Evolutionary conservation across 1,140 invertebrate genomes (phyloP).

Genomic region (Leptopilina clavipes): DNA sequence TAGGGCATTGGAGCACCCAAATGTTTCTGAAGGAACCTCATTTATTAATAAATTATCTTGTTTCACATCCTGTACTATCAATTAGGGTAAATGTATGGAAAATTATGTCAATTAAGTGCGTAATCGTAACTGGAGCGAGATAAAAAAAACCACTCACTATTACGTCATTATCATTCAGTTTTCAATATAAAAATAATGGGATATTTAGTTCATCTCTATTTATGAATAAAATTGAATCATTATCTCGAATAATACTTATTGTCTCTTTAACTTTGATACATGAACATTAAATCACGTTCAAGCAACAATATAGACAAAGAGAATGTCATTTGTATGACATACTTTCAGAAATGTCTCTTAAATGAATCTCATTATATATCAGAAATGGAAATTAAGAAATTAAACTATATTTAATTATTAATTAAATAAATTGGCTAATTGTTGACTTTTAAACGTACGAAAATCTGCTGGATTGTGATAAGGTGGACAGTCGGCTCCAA

Average conservation of each 20-base stretch:
- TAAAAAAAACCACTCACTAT: slow-evolving; percentile 21
- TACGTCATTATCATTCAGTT: not conserved
- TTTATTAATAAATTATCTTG: not conserved
- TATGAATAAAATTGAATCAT: not conserved
- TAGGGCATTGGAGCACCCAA: not conserved
- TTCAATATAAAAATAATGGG: not conserved
- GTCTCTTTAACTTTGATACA: slow-evolving; percentile 1
- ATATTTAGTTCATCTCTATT: slow-evolving; percentile 16
- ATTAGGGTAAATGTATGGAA: not conserved
- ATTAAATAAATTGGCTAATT: slow-evolving; percentile 1
- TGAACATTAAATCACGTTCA: not conserved
- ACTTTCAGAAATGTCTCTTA: not conserved
- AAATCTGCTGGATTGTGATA: slow-evolving; percentile 98
- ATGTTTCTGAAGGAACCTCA: not conserved
- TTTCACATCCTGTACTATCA: not conserved
- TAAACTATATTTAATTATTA: not conserved
- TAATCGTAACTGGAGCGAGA: slow-evolving; percentile 66
- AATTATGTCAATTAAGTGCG: slow-evolving; percentile 17
- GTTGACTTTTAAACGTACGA: slow-evolving; percentile 84
- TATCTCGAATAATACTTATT: slow-evolving; percentile 8
- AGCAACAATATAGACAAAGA: slow-evolving; percentile 1
- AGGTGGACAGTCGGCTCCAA: slow-evolving; percentile 89
- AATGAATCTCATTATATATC: not conserved
- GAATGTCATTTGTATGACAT: not conserved
- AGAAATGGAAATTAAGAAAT: not conserved